phyloP scores from a whole-genome alignment of 2,888 invertebrate genomes.

The Brachyptera putata region DNA sequence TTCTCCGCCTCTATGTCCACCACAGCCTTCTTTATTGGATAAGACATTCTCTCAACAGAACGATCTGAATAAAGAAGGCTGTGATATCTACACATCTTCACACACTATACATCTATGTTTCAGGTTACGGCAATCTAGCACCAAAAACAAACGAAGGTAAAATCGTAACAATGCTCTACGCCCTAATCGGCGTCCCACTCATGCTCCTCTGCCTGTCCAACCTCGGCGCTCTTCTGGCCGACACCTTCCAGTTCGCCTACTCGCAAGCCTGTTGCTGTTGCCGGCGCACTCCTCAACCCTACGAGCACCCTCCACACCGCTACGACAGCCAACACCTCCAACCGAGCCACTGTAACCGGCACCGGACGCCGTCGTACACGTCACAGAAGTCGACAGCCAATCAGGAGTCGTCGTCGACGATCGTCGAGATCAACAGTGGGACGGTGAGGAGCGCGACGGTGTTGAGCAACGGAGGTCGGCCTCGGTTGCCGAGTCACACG shows the following conservation, averaged over 20 bases:
- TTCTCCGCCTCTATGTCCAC: no score
- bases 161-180: conserved; percentile 80
- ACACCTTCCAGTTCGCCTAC: conserved; percentile 67
- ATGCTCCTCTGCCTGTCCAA: conserved; percentile 83
- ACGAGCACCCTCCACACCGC: conserved; percentile 40
- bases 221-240: conserved; percentile 75
- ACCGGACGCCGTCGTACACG: conserved; percentile 16
- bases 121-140: conserved; percentile 82
- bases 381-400: conserved; percentile 4
- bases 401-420: conserved; percentile 13
- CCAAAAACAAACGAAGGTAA: conserved; percentile 79
- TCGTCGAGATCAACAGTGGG: conserved; percentile 35
- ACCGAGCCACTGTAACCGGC: conserved; percentile 19
- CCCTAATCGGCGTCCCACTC: conserved; percentile 80
- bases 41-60: no score
- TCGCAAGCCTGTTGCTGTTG: conserved; percentile 46
- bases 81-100: no score
- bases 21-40: no score
- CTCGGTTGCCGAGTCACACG: conserved; percentile 29
- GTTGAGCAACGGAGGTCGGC: conserved; percentile 48
- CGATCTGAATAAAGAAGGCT: no score
- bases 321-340: conserved; percentile 44
- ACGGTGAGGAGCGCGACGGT: conserved; percentile 43
- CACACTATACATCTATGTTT: no score
- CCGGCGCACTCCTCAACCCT: background rate